Evolutionary conservation across 2,113 vertebrate genomes (phyloP), one percentile per base, ranked within the genome.

Genomic region (Hemiprocne comata): DNA sequence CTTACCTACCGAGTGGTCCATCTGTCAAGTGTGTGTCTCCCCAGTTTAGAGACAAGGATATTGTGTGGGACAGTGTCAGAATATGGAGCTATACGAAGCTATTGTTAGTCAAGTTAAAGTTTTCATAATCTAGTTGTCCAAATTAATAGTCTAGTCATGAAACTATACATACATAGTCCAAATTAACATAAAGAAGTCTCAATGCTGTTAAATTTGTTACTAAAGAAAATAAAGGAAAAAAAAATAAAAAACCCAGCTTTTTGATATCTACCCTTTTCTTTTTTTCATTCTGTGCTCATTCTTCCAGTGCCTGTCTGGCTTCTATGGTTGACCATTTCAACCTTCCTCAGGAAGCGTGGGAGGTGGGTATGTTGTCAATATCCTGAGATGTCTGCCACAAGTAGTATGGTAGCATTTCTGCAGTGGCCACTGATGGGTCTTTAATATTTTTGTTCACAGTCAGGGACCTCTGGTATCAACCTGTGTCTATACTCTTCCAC

Each of bases 311-410:
- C 13, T 61, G 5, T 13, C 67, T 38, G 19, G 13, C 6, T 87
- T 12, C 53, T 75, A 0, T 1, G 4, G 11, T 0, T 87, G 66
- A 34, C 13, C 10, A 18, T 80, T 53, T 66, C 40, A n/a, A 5
- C 34, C 24, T 79, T 46, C 12, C 38, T 60, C 10, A 57, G 58
- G 20, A 69, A 38, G 25, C 55, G 23, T 8, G 17, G 33, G 53
- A 82, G 17, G 16, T 76, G n/a, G n/a, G n/a, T n/a, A n/a, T 3
- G 2, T 26, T 78, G 9, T 42, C 55, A 12, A 10, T 10, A 76
- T 20, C 14, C 42, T 78, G 73, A 62, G 31, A 38, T 67, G 9
- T 77, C 46, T 71, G 7, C 25, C 42, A 54, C 16, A 26, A 31
- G 23, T 40, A 64, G 7, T 18, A 6, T 3, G 16, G 15, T 46